Percentiles rank a stretch among this genome's conserved stretches.
These are phyloP conservation scores for Halisarca cf. caerulea DNA, from an alignment of 37 sponge, comb jelly and placozoan genomes.

Conservation along the genomic window DNA sequence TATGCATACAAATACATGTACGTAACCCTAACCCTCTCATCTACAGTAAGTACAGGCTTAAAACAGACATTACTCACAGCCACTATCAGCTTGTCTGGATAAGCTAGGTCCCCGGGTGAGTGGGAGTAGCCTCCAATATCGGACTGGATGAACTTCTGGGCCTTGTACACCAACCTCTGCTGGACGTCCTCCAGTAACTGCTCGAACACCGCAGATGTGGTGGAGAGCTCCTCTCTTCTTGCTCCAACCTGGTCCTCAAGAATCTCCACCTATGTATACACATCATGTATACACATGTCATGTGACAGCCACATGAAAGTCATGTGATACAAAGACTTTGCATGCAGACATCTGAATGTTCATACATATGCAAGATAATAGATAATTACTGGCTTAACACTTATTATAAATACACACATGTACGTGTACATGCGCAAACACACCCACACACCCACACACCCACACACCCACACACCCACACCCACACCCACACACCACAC, in stretches of 20 bases:
- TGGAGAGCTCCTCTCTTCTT: constrained; percentile 77
- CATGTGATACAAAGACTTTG: too few relatives aligned
- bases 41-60: not conserved
- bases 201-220: constrained; percentile 77
- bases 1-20: too few relatives aligned
- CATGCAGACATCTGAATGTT: too few relatives aligned
- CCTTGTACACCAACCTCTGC: constrained; percentile 90
- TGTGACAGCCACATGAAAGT: not conserved
- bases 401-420: too few relatives aligned
- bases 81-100: constrained; percentile 93
- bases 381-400: too few relatives aligned
- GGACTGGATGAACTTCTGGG: constrained; percentile 90
- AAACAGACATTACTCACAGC: constrained; percentile 27
- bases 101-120: constrained; percentile 94
- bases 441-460: too few relatives aligned
- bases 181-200: constrained; percentile 94
- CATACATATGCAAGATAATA: too few relatives aligned
- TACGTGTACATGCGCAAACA: too few relatives aligned
- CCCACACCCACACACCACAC: too few relatives aligned
- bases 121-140: constrained; percentile 90
- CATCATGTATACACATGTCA: not conserved
- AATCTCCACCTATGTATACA: constrained; percentile 76
- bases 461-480: too few relatives aligned
- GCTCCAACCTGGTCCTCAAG: constrained; percentile 78
- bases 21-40: too few relatives aligned